Base-by-base conservation (phyloP, 2,797 vertebrate genomes). In the Tamandua tetradactyla region DNA sequence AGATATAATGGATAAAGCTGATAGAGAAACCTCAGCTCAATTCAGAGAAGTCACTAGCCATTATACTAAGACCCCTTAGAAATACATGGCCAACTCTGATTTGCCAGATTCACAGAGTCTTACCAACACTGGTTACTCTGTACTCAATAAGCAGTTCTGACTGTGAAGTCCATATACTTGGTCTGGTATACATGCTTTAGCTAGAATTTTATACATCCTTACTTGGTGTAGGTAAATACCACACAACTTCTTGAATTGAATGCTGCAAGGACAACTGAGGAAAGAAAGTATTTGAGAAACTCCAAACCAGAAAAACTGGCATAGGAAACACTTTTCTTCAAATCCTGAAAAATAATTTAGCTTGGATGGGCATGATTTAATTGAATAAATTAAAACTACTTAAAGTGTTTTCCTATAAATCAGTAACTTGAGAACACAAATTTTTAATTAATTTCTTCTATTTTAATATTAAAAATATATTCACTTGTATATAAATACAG, bases 311-410 rank as follows among this genome's bases (percentile, higher is more conserved):
- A 93, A 6, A 8, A 85, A 57, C 61, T 27, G 1, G 5, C 30
- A 44, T 42, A 64, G 9, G 84, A 89, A 93, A 59, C n/a, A 32
- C 42, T 72, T 87, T 61, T 10, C 15, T 95, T 76, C 30, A 78
- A 88, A 40, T 64, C 8, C 12, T 75, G 12, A 37, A 6, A 1
- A 59, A 25, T 66, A 69, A 64, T 14, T 49, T 68, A 72, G 9
- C 2, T 69, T 82, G 79, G 42, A 71, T 27, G 18, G 15, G 35
- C 27, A 85, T 27, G 5, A 3, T 20, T 82, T 42, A 61, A 49
- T 12, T 74, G 49, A 87, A n/a, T 52, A 62, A 84, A 37, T 20
- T 22, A 81, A 64, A 89, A 68, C 9, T 22, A 59, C 8, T 87
- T 85, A 17, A 82, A 93, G 61, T 44, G 2, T 2, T 61, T 68